A percentile compares a stretch with the other conserved stretches of the same genome.
Evolutionary conservation across 2,888 invertebrate species (phyloP).

Genomic region (Neocrepidodera transversa): DNA sequence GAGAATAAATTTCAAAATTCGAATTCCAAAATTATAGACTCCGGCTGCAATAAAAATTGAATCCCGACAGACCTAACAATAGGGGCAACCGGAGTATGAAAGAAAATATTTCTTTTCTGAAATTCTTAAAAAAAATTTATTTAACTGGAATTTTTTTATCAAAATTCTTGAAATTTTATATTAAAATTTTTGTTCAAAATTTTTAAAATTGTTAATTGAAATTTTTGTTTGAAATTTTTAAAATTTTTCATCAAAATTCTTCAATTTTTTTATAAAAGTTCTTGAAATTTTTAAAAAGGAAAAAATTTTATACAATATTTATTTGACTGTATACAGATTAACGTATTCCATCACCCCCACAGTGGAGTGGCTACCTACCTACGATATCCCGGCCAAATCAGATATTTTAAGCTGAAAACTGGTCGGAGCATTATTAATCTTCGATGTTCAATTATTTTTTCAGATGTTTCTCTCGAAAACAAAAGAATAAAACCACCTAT

Average conservation of each 20-base stretch:
- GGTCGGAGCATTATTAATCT: conserved; percentile 51
- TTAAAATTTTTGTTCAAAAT: too few species aligned
- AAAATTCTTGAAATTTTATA: too few species aligned
- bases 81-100: background rate
- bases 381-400: conserved; percentile 43
- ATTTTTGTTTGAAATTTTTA: too few species aligned
- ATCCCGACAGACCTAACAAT: conserved; percentile 43
- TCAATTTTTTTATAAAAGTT: background rate
- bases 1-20: conserved; percentile 54
- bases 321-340: too few species aligned
- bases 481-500: conserved; percentile 48
- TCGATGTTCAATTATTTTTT: conserved; percentile 54
- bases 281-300: too few species aligned
- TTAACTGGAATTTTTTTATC: background rate
- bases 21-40: conserved; percentile 57
- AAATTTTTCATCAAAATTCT: too few species aligned
- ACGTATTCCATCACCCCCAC: too few species aligned
- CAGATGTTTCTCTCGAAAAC: conserved; percentile 51
- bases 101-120: background rate
- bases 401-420: conserved; percentile 51
- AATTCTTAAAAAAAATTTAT: background rate
- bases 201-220: too few species aligned
- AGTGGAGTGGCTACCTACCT: conserved; percentile 19
- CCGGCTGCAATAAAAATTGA: conserved; percentile 54
- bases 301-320: too few species aligned